A percentile compares a stretch with the other conserved stretches of the same genome.
These are phyloP conservation scores for Slavum lentiscoides DNA, from an alignment of 2,888 invertebrate species.

Conservation along the genomic window DNA sequence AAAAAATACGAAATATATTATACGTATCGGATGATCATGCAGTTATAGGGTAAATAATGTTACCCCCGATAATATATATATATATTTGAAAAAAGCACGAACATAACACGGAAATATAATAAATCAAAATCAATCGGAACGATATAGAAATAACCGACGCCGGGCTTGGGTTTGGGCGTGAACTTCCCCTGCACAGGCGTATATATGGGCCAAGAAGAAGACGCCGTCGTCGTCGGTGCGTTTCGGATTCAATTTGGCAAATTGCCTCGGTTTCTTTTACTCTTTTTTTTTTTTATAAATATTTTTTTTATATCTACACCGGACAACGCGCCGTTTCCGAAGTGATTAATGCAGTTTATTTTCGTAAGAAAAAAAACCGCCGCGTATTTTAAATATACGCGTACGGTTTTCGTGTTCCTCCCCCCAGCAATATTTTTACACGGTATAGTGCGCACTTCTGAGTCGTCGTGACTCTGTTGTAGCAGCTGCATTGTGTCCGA, in stretches of 20 bases:
- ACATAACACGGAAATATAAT: neutral
- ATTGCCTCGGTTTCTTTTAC: constrained; percentile 10
- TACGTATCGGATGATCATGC: too few relatives aligned
- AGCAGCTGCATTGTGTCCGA: too few relatives aligned
- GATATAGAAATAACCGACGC: neutral
- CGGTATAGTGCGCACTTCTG: neutral
- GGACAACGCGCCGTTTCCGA: neutral
- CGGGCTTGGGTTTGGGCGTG: constrained; percentile 10
- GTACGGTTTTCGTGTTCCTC: neutral
- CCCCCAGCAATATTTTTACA: neutral
- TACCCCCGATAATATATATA: too few relatives aligned
- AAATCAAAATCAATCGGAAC: constrained; percentile 29
- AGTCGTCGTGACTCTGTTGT: too few relatives aligned
- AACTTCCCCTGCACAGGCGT: neutral
- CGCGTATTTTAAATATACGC: constrained; percentile 14
- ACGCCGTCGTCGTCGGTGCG: neutral
- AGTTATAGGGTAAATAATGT: too few relatives aligned
- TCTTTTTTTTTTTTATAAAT: neutral
- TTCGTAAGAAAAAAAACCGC: constrained; percentile 3
- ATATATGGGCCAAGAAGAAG: constrained; percentile 14
- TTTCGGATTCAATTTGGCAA: constrained; percentile 42
- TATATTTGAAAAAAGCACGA: too few relatives aligned
- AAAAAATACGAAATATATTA: too few relatives aligned
- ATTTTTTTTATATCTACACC: neutral
- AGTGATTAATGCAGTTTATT: constrained; percentile 41